Evolutionary conservation across 2,888 invertebrate genomes (phyloP).

Genomic region (Papilio protenor): DNA sequence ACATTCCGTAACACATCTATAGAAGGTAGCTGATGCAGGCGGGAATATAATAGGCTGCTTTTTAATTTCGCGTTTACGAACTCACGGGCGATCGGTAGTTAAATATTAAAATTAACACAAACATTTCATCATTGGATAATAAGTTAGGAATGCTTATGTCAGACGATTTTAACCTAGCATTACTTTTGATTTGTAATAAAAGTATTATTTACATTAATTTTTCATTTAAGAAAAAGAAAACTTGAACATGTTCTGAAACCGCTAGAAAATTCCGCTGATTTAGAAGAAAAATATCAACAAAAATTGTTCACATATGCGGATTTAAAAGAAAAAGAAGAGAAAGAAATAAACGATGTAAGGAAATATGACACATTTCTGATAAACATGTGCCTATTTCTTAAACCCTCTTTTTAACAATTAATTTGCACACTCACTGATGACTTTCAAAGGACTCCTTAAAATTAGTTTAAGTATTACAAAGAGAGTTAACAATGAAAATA

Average conservation of each 20-base stretch:
- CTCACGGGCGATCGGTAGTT: too few relatives aligned
- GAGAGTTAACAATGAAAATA: too few relatives aligned
- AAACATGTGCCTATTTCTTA: too few relatives aligned
- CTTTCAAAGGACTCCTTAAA: too few relatives aligned
- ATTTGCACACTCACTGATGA: too few relatives aligned
- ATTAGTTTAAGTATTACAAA: too few relatives aligned
- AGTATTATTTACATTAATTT: background rate
- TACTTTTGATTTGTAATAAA: background rate
- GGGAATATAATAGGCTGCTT: too few relatives aligned
- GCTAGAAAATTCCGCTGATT: constrained; percentile 66
- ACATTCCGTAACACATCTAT: too few relatives aligned
- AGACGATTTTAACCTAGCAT: background rate
- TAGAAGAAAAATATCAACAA: constrained; percentile 77
- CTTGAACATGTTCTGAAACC: constrained; percentile 76
- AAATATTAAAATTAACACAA: background rate
- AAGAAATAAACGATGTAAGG: constrained; percentile 70
- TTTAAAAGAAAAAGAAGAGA: constrained; percentile 69
- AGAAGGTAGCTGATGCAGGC: too few relatives aligned
- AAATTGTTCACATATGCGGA: constrained; percentile 70
- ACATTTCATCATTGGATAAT: background rate
- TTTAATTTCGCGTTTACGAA: too few relatives aligned
- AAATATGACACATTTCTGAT: background rate
- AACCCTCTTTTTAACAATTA: too few relatives aligned
- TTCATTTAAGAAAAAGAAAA: constrained; percentile 71
- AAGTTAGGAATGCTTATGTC: background rate